These are phyloP conservation scores for Hirundichthys speculiger DNA, from an alignment of 2,113 vertebrate species.

Conservation along the genomic window DNA sequence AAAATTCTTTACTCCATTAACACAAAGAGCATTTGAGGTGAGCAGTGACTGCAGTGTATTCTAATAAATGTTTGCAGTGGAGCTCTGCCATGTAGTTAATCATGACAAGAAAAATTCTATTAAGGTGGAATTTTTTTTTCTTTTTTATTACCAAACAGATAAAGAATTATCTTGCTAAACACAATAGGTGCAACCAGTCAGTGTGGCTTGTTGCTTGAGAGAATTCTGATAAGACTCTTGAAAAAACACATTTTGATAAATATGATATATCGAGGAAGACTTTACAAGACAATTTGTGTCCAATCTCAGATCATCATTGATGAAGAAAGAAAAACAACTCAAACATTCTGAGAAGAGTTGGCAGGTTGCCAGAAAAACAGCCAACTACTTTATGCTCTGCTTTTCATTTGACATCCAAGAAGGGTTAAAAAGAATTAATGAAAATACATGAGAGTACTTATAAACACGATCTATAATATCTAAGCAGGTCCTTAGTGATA, in stretches of 20 bases:
- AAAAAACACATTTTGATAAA: no score
- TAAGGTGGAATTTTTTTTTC: no score
- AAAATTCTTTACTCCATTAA: slow-evolving; percentile 33
- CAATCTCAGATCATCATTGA: no score
- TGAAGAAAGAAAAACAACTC: no score
- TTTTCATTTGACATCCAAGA: background rate
- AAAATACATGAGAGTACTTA: slow-evolving; percentile 20
- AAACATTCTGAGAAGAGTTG: no score
- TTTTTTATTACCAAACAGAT: no score
- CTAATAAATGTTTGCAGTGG: slow-evolving; percentile 44
- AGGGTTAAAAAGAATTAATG: slow-evolving; percentile 12
- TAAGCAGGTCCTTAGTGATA: background rate
- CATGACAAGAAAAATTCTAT: slow-evolving; percentile 36
- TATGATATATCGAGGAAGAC: no score
- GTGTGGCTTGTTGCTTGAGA: no score
- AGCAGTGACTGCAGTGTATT: slow-evolving; percentile 35
- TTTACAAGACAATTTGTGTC: no score
- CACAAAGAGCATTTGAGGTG: slow-evolving; percentile 41
- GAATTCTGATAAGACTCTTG: no score
- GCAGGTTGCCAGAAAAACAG: background rate
- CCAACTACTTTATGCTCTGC: background rate
- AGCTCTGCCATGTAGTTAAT: slow-evolving; percentile 37
- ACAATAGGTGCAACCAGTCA: no score
- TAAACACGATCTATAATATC: slow-evolving; percentile 36
- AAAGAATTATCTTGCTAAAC: no score